Base-by-base conservation (phyloP, 2,888 invertebrate genomes). In the Blastobasis lacticolella region DNA sequence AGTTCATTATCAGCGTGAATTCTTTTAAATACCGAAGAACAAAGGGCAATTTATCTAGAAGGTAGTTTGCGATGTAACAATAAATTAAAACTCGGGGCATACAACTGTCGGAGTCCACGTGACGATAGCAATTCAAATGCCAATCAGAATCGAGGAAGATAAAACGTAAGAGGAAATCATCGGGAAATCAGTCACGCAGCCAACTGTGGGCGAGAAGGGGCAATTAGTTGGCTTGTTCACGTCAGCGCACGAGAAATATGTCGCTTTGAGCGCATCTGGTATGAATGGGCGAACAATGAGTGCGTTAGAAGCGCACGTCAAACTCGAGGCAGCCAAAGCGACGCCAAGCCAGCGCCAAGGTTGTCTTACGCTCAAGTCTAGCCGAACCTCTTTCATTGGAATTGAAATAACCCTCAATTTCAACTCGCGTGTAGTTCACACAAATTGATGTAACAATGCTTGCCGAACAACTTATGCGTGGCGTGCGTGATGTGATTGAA, bases 211-310 rank as follows among this genome's bases (percentile, higher is more conserved):
- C 75, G 78, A 75, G 63, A 75, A 66, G 60, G 66, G 66, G 72
- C 69, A 78, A 83, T 84, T 81, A 83, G 71, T 64, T 57, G 64
- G 61, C 59, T 59, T 55, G 65, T 64, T 60, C 69, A 73, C 77
- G 75, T 76, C 78, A 77, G 69, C 66, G 64, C 70, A 73, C 69
- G 69, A 75, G 71, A 76, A 73, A 70, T 66, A 73, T 71, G 71
- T 71, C 64, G 57, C 59, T 61, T 57, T 52, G 59, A 61, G 71
- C 68, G 70, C 71, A 71, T 64, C 66, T 56, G 61, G 62, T 65
- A 71, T 75, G 73, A 78, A 80, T 76, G 72, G 59, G 23, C 23
- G 23, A 23, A 23, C 23, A 57, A 57, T 53, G 57, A 61, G 59
- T 64, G 61, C 63, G 71, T 69, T 67, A 64, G 61, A 62, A 64